Evolutionary conservation across 2,888 invertebrate species (phyloP), one percentile per base, ranked within the genome.

Genomic region (Corythucha ciliata): DNA sequence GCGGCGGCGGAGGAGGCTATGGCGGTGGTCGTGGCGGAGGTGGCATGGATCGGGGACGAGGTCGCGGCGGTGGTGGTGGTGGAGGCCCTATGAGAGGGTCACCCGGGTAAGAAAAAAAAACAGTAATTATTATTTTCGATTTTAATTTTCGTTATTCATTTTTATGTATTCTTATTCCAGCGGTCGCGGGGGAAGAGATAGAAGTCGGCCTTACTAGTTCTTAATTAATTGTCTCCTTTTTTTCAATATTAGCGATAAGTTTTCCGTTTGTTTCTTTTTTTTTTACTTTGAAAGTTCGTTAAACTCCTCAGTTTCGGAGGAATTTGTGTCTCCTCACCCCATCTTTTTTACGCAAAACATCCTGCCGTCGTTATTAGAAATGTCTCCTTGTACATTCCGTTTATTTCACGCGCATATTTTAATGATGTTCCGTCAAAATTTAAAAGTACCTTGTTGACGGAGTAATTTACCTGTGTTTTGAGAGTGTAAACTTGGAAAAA

Each of bases 21-120:
- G 68, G 68, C 49, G 68, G 68, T 12, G 66, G 66, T 32, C 66
- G 68, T 34, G 68, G 70, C 25, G 70, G 70, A n/a, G 69, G 69
- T 24, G 68, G 68, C 26, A 67, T 68, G 53, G 66, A 70, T 57
- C 65, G 69, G 21, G 70, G 72, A 7, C 63, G 69, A 5, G 66
- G 71, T 42, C 71, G 74, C 20, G 65, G 73, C 7, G 63, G 69
- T 5, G 66, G 71, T 42, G 71, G 74, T 20, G 65, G 73, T 49
- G 74, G 72, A 46, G 74, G 72, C 46, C 71, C 70, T 42, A 73
- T 70, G 75, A 63, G 76, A 64, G 68, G 76, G 62, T 72, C 71
- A 27, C 71, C 71, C 40, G 14, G 25, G 20, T 18, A 18, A n/a
- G 16, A 44, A 16, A 20, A 41, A 3, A 39, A 36, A 16, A 3